A percentile compares a stretch with the other conserved stretches of the same genome.
Conservation (phyloP, 1,140 invertebrate species). For the Neodiprion lecontei region DNA sequence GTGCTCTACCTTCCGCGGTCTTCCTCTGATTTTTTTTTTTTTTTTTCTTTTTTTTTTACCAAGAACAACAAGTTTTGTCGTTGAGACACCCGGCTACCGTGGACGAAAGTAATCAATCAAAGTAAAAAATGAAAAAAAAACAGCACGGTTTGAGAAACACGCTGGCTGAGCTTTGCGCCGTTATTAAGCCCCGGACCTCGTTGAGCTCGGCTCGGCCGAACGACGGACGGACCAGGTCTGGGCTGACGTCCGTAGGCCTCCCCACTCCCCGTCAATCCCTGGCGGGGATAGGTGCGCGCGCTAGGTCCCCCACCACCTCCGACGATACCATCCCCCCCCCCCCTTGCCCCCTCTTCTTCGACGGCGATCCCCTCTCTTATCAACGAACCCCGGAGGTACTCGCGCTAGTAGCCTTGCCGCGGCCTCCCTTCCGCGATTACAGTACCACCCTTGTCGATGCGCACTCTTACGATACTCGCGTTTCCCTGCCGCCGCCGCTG, state of each 20-base stretch:
- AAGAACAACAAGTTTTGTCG: too few relatives aligned
- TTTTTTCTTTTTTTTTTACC: too few relatives aligned
- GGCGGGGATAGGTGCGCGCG: conserved; percentile 36
- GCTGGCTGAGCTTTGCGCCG: too few relatives aligned
- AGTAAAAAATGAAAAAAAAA: not conserved
- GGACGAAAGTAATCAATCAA: too few relatives aligned
- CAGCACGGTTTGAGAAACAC: too few relatives aligned
- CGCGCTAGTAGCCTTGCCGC: conserved; percentile 10
- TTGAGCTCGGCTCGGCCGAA: not conserved
- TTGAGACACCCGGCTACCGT: too few relatives aligned
- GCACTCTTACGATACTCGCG: conserved; percentile 31
- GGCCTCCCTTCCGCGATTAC: not conserved
- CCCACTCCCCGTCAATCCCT: conserved; percentile 25
- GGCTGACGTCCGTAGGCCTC: conserved; percentile 51
- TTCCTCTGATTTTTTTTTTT: too few relatives aligned
- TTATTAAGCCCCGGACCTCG: too few relatives aligned
- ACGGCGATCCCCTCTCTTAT: conserved; percentile 21
- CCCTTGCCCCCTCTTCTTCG: conserved; percentile 18
- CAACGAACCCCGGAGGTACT: conserved; percentile 3
- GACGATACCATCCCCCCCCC: conserved; percentile 25
- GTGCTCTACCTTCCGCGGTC: too few relatives aligned
- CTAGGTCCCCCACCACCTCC: conserved; percentile 27
- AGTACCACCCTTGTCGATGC: not conserved
- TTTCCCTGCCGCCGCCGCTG: conserved; percentile 24
- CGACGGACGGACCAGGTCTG: conserved; percentile 47